A percentile compares a stretch with the other conserved stretches of the same genome.
phyloP scores from a whole-genome alignment of 2,888 invertebrate genomes.

The Glomeris marginata region DNA sequence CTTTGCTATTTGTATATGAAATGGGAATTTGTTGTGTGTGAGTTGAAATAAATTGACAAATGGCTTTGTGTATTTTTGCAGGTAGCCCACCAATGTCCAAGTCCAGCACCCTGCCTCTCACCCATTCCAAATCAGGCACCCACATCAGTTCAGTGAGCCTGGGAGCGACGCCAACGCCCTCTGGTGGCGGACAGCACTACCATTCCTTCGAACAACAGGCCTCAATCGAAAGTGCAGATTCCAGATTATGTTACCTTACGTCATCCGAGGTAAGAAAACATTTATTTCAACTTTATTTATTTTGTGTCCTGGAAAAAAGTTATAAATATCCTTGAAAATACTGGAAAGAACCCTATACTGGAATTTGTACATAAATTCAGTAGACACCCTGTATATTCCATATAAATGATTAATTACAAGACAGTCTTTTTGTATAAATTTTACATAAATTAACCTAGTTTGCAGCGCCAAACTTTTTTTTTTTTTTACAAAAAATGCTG shows the following conservation, averaged over 20 bases:
- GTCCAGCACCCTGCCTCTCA: conserved; percentile 16
- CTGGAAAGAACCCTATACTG: background rate
- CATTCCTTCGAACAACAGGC: conserved; percentile 74
- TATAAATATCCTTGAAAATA: no score
- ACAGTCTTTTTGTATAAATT: no score
- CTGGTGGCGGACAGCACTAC: conserved; percentile 15
- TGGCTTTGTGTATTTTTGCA: conserved; percentile 1
- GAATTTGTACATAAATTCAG: background rate
- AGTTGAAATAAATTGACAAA: conserved; percentile 1
- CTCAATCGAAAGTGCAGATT: conserved; percentile 86
- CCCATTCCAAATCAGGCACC: conserved; percentile 15
- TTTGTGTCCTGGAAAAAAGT: no score
- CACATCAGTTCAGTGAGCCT: conserved; percentile 16
- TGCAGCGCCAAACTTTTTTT: no score
- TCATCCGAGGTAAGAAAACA: conserved; percentile 73
- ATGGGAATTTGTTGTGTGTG: no score
- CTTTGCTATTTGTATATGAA: no score
- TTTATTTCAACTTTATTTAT: no score
- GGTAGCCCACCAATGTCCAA: conserved; percentile 14
- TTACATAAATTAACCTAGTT: no score
- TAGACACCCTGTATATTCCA: no score
- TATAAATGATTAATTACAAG: no score
- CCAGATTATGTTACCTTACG: conserved; percentile 80
- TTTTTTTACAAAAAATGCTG: no score
- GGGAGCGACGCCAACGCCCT: conserved; percentile 16